Evolutionary conservation across 2,113 vertebrate genomes (phyloP), one percentile per base, ranked within the genome.

Genomic region (Gnathonemus echidnorhynchus): DNA sequence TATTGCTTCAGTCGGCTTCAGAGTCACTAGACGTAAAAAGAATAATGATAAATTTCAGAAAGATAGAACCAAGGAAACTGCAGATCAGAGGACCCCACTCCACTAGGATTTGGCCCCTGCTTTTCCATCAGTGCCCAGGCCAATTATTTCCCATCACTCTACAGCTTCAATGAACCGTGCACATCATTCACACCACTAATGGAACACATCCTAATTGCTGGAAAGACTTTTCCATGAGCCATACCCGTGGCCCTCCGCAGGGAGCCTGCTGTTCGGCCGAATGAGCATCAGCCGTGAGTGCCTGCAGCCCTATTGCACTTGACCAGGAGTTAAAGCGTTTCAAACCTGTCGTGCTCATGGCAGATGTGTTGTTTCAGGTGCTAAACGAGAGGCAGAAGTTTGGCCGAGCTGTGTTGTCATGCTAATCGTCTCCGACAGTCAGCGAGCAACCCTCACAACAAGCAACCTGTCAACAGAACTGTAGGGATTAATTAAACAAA

Each of bases 301-400:
- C 94, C 93, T 94, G 92, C 89, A 91, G 91, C 89, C 89, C 90
- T 92, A 89, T 83, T 88, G 90, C 86, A 92, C 92, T 89, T 89
- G 31, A 92, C 92, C 77, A 86, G 91, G 92, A 49, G 42, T 89
- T 91, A 80, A 89, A 89, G 89, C 56, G 46, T 88, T 89, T 88
- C 90, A 91, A 92, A 90, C 92, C 93, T 88, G 93, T 94, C 93
- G 92, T 87, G 70, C 90, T 84, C 83, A 74, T 88, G 86, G 86
- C 90, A 6, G 87, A 35, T 91, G 62, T 95, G 94, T 96, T 95
- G 94, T 95, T 92, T 94, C 94, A 95, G 95, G 94, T 95, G 94
- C 89, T 87, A 45, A 80, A 92, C 84, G 50, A 49, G 39, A 89
- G 46, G 48, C 91, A 93, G 91, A 42, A 91, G 91, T 90, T 91